These are phyloP conservation scores for Candidula unifasciata DNA, from an alignment of 2,888 invertebrate species.

Conservation along the genomic window DNA sequence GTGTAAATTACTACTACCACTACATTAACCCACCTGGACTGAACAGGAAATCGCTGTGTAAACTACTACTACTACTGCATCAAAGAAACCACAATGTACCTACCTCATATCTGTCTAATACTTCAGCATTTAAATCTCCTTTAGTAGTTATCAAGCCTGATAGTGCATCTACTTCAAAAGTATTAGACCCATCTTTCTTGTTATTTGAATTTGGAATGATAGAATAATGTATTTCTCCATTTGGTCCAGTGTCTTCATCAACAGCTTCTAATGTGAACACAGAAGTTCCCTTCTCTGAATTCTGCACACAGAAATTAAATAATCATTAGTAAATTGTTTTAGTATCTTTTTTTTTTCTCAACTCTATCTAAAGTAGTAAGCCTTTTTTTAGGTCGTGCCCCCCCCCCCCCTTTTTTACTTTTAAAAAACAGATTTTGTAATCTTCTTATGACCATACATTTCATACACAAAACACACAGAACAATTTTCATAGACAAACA, in stretches of 20 bases:
- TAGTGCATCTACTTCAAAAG: slow-evolving; percentile 87
- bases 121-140: slow-evolving; percentile 86
- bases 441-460: too few species aligned
- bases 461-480: too few species aligned
- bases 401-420: too few species aligned
- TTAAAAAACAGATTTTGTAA: too few species aligned
- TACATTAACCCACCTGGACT: too few species aligned
- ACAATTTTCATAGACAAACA: too few species aligned
- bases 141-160: slow-evolving; percentile 87
- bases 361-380: not conserved
- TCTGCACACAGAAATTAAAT: slow-evolving; percentile 57
- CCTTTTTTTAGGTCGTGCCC: not conserved
- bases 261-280: slow-evolving; percentile 83
- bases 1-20: too few species aligned
- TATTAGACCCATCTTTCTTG: slow-evolving; percentile 83
- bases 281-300: slow-evolving; percentile 60
- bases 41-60: too few species aligned
- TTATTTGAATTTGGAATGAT: slow-evolving; percentile 82
- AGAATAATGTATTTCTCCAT: slow-evolving; percentile 92
- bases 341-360: not conserved
- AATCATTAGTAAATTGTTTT: not conserved
- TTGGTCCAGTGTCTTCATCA: slow-evolving; percentile 90
- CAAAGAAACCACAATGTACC: slow-evolving; percentile 70
- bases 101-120: slow-evolving; percentile 85
- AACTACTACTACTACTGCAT: too few species aligned